A percentile compares a stretch with the other conserved stretches of the same genome.
Evolutionary conservation across 2,888 invertebrate species (phyloP).

Genomic region (Rambutsinella grinnellia): DNA sequence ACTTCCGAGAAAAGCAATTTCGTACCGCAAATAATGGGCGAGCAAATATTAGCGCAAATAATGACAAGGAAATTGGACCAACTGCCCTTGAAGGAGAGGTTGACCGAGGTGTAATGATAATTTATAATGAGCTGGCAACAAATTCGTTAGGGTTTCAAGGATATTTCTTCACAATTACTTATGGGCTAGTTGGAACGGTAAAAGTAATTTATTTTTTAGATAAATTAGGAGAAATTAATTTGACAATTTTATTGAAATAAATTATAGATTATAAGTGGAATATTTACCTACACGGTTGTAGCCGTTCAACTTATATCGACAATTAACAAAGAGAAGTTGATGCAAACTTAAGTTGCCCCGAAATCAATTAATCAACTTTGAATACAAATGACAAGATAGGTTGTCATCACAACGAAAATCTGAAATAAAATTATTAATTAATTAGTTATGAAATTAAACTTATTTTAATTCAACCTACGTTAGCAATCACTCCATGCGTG

Average conservation of each 20-base stretch:
- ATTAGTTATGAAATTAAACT: too few species aligned
- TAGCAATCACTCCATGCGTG: background rate
- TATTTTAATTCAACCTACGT: too few species aligned
- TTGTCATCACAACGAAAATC: too few species aligned
- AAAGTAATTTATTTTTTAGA: background rate
- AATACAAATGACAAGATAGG: too few species aligned
- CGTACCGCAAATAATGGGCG: too few species aligned
- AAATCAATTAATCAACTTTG: too few species aligned
- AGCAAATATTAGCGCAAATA: too few species aligned
- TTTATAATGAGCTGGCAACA: slow-evolving; percentile 17
- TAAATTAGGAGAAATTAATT: background rate
- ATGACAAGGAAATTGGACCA: too few species aligned
- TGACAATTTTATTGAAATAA: background rate
- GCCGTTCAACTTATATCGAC: slow-evolving; percentile 21
- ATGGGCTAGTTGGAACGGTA: slow-evolving; percentile 32
- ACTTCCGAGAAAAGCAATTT: too few species aligned
- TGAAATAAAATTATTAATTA: too few species aligned
- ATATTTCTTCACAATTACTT: slow-evolving; percentile 23
- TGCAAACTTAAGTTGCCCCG: too few species aligned
- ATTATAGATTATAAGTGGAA: slow-evolving; percentile 19
- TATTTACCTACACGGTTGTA: slow-evolving; percentile 22
- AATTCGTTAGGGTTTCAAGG: slow-evolving; percentile 29
- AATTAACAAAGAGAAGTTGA: too few species aligned
- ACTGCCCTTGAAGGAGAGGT: slow-evolving; percentile 13
- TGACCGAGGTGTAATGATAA: slow-evolving; percentile 18